These are phyloP conservation scores for Drosophila emarginata DNA, from an alignment of 2,888 invertebrate species.

Conservation along the genomic window DNA sequence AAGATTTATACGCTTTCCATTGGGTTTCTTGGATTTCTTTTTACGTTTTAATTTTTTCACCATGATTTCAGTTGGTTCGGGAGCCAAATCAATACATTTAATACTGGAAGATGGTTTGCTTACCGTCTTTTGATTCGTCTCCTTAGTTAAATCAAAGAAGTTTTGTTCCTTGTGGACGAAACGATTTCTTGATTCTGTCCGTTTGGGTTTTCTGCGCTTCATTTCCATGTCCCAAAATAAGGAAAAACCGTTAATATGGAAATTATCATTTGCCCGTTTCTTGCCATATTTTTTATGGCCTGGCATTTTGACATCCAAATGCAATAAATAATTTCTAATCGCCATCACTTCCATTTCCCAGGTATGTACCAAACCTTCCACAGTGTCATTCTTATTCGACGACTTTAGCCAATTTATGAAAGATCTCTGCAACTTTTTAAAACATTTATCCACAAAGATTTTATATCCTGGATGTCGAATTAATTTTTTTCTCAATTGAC, in stretches of 20 bases:
- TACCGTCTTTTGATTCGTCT: background rate
- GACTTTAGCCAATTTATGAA: conserved; percentile 8
- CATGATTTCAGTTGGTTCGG: too few relatives aligned
- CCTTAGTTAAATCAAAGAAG: background rate
- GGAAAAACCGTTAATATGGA: background rate
- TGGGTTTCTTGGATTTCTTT: background rate
- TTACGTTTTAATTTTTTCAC: too few relatives aligned
- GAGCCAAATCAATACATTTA: background rate
- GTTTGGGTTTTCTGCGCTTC: background rate
- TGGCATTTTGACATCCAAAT: background rate
- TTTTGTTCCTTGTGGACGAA: background rate
- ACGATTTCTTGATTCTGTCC: too few relatives aligned
- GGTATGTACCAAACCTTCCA: conserved; percentile 11
- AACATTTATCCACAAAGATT: conserved; percentile 10
- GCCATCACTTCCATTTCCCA: conserved; percentile 23
- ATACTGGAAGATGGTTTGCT: background rate
- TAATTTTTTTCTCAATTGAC: conserved; percentile 26
- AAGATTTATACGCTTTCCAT: background rate
- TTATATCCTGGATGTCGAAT: background rate
- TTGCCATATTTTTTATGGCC: background rate
- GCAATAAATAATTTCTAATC: conserved; percentile 7
- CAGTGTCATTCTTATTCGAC: background rate
- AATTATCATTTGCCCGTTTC: background rate
- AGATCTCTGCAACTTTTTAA: conserved; percentile 5
- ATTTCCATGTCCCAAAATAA: conserved; percentile 40